Percentiles rank a stretch among this genome's conserved stretches.
phyloP scores from a whole-genome alignment of 1,140 invertebrate genomes.

The Palaemon carinicauda region DNA sequence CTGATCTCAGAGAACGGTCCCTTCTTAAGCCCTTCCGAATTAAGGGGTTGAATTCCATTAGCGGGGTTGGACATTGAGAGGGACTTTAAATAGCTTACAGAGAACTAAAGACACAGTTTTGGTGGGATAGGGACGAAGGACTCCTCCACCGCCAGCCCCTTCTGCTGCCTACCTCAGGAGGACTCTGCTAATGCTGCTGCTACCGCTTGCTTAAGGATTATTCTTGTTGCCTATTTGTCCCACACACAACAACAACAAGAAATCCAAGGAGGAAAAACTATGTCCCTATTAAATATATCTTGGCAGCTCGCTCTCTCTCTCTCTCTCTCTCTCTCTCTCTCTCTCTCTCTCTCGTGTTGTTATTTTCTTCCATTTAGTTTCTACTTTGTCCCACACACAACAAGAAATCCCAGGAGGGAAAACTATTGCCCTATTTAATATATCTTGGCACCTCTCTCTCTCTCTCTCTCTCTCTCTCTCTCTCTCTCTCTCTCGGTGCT shows the following conservation, averaged over 20 bases:
- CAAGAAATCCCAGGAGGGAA: too few relatives aligned
- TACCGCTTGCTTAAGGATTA: too few relatives aligned
- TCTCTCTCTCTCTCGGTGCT: background rate
- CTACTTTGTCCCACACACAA: too few relatives aligned
- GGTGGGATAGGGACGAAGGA: background rate
- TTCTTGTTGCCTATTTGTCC: too few relatives aligned
- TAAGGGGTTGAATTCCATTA: constrained; percentile 50
- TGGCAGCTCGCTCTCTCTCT: background rate
- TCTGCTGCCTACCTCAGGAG: too few relatives aligned
- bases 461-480: background rate
- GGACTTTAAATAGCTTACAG: constrained; percentile 47
- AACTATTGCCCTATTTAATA: background rate
- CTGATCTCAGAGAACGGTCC: constrained; percentile 18
- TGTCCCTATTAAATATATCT: background rate
- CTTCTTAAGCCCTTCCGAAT: constrained; percentile 35
- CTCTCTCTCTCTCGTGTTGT: background rate
- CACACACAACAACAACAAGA: too few relatives aligned
- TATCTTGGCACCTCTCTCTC: background rate
- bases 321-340: background rate
- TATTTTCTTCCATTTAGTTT: too few relatives aligned
- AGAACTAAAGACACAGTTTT: background rate
- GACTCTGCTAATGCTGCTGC: too few relatives aligned
- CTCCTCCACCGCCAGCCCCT: too few relatives aligned
- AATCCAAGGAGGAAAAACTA: too few relatives aligned
- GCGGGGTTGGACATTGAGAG: constrained; percentile 38